Evolutionary conservation across 1,140 invertebrate genomes (phyloP), one percentile per base, ranked within the genome.

Genomic region (Drosophila suzukii): DNA sequence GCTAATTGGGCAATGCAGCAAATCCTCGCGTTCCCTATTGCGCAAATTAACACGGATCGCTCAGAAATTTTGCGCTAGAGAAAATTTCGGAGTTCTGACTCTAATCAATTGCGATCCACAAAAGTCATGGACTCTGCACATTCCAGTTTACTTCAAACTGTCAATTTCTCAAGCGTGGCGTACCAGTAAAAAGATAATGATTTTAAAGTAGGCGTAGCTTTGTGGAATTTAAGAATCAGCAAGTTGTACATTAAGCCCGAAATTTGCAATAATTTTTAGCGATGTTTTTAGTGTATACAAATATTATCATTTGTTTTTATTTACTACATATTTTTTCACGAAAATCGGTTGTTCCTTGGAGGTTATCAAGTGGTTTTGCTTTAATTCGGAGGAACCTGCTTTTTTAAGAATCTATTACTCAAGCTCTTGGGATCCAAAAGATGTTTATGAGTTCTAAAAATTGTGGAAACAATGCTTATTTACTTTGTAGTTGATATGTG

Each of bases 61-160:
- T 73, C 66, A 65, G 13, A 77, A 73, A 84, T 77, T 84, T 84
- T 55, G 81, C 81, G 67, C 56, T 75, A 72, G 66, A 72, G 54
- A 58, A 34, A 72, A 44, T 71, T 72, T 72, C 66, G 27, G 68
- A 71, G 58, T 58, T 70, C 50, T 30, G 44, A n/a, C 53, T 30
- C 68, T 72, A 72, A 72, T 72, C 66, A 57, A 71, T 57, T 70
- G 67, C 17, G 36, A 34, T 57, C 51, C 51, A 36, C 50, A 50
- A 17, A 8, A 50, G 68, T 71, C 68, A 71, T 71, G 68, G 65
- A 24, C 30, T 20, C 27, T 71, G 68, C 65, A 49, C 68, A 72
- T 36, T 71, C 51, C 34, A 70, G 62, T 68, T 68, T 34, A 38
- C 6, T 13, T 13, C 6, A 17, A 58, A 32, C 27, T 24, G 7